Percentiles rank a stretch among this genome's conserved stretches.
Conservation (phyloP, 2,888 invertebrate species). For the Polyommatus iphigenia region DNA sequence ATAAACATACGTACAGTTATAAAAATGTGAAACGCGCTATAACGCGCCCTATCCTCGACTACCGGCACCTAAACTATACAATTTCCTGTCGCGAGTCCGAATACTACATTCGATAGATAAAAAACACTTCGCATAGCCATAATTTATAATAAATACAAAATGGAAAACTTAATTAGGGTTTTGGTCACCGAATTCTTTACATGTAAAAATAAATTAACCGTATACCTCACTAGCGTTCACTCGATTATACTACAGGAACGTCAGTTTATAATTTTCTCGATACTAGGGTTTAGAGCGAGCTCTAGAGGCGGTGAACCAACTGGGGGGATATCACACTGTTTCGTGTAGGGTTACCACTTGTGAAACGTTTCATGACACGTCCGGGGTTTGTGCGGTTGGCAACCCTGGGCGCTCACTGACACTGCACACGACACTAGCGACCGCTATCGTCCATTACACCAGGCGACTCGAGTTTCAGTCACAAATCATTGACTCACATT, state of each 20-base stretch:
- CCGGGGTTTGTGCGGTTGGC: neutral
- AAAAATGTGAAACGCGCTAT: conserved; percentile 46
- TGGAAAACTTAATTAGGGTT: conserved; percentile 59
- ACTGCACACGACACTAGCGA: conserved; percentile 35
- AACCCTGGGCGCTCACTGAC: neutral
- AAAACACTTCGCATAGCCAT: conserved; percentile 75
- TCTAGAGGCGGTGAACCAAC: conserved; percentile 10
- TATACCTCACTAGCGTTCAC: conserved; percentile 32
- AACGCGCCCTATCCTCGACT: conserved; percentile 41
- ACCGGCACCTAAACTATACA: conserved; percentile 67
- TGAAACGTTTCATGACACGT: neutral
- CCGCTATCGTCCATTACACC: conserved; percentile 34
- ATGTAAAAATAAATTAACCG: conserved; percentile 39
- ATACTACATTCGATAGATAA: conserved; percentile 58
- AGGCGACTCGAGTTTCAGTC: neutral
- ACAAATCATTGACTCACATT: neutral
- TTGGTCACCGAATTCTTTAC: conserved; percentile 63
- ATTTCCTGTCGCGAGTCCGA: conserved; percentile 33
- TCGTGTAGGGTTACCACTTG: conserved; percentile 2
- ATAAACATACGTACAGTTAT: conserved; percentile 35
- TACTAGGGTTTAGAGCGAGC: neutral
- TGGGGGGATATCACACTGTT: conserved; percentile 21
- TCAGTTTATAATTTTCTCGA: conserved; percentile 27
- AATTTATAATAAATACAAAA: conserved; percentile 70
- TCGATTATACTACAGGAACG: conserved; percentile 51